Base-by-base conservation (phyloP, 2,113 vertebrate genomes). In the Campylomormyrus tamandua region DNA sequence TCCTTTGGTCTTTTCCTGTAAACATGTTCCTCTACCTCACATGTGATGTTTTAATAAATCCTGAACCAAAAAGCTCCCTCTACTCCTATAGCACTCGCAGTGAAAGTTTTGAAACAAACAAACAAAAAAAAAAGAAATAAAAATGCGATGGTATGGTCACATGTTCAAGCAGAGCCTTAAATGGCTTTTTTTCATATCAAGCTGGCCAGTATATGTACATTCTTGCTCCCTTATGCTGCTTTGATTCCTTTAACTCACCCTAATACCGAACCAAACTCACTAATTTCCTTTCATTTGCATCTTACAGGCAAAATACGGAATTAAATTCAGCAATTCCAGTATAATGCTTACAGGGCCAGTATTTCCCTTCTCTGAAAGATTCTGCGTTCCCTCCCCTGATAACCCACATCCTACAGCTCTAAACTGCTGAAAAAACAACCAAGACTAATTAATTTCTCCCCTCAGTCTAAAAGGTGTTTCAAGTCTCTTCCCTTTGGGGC, bases 1-100 rank as follows among this genome's bases (percentile, higher is more conserved):
- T 39, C 74, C 74, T 80, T 80, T 80, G 74, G 74, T 80, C 31
- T 39, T 80, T 80, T 80, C 74, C 74, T 70, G 62, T 70, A 70
- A 70, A 70, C 62, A 70, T 70, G 27, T 31, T 70, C 62, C n/a
- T 70, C 35, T 39, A 19, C 74, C 15, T 80, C 74, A 80, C 15
- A 77, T 17, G 74, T 80, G 35, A 80, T 80, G 35, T 42, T 80
- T 39, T 80, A 80, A 80, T 17, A 39, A 17, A 80, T 39, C 70
- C 70, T 15, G 31, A 77, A 77, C 70, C 70, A 35, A 77, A 35
- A 39, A 5, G 5, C 74, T 80, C 17, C 13, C 31, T 13, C 35
- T 39, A 80, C 19, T 39, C 35, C 35, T 42, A 27, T 31, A 70
- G 58, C 8, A 66, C 58, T 66, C 10, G 24, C n/a, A 66, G 58